phyloP scores from a whole-genome alignment of 2,797 vertebrate genomes.

The Catostomus latipinnis region DNA sequence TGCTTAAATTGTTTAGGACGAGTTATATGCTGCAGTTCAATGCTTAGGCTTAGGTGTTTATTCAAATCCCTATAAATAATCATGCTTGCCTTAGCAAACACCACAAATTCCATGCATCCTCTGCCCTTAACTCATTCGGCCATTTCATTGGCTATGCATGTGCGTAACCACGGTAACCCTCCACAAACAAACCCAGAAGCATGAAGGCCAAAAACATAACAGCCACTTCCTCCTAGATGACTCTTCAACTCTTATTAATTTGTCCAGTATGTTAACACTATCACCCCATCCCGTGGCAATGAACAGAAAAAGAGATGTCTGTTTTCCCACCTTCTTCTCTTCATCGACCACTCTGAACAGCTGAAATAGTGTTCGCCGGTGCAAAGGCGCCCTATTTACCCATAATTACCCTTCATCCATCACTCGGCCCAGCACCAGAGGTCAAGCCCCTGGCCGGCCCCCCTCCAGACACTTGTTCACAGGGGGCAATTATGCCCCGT shows the following conservation, averaged over 20 bases:
- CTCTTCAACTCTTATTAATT: constrained; percentile 37
- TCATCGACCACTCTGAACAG: constrained; percentile 60
- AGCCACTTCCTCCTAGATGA: constrained; percentile 38
- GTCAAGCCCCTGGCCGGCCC: constrained; percentile 80
- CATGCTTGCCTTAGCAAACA: background rate
- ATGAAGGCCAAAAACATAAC: constrained; percentile 26
- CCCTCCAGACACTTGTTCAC: constrained; percentile 79
- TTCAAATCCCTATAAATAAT: too few species aligned
- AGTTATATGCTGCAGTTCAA: too few species aligned
- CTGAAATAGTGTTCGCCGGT: constrained; percentile 78
- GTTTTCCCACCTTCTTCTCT: constrained; percentile 49
- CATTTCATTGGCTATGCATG: constrained; percentile 12
- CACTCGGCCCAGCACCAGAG: constrained; percentile 83
- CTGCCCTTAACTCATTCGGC: background rate
- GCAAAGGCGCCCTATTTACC: constrained; percentile 81
- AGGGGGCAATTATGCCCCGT: constrained; percentile 78
- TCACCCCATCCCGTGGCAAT: constrained; percentile 15
- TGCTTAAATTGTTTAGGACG: too few species aligned
- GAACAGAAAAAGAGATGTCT: constrained; percentile 46
- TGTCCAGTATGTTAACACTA: constrained; percentile 43
- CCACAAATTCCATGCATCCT: background rate
- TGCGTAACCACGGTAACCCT: background rate
- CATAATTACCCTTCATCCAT: constrained; percentile 87
- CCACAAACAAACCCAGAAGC: constrained; percentile 13
- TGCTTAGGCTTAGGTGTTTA: too few species aligned